phyloP scores from a whole-genome alignment of 1,140 invertebrate genomes.

The Babylonia areolata region DNA sequence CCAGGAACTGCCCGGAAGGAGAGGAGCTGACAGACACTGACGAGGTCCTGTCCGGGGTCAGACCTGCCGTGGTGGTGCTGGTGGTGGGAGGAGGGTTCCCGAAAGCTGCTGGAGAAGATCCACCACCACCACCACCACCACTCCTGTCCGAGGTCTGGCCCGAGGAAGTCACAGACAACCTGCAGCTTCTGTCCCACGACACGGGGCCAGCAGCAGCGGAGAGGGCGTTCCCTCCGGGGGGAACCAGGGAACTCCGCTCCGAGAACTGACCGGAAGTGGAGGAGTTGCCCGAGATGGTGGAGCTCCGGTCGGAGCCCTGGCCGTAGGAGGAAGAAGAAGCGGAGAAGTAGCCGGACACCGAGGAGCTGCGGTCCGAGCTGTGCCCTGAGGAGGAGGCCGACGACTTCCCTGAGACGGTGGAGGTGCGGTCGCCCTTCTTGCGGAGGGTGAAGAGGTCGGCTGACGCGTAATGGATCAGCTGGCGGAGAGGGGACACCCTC shows the following conservation, averaged over 20 bases:
- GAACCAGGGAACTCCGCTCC: not conserved
- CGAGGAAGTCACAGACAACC: not conserved
- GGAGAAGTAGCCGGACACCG: constrained; percentile 1
- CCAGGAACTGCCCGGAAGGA: not conserved
- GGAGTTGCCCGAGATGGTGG: constrained; percentile 14
- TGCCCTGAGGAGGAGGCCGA: constrained; percentile 14
- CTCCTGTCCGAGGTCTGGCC: not conserved
- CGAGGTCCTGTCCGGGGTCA: not conserved
- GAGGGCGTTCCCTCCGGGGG: not conserved
- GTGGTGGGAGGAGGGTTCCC: not conserved
- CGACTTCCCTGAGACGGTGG: constrained; percentile 14
- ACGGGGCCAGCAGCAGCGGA: no score
- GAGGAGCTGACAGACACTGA: not conserved
- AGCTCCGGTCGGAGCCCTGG: not conserved
- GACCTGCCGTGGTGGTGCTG: not conserved
- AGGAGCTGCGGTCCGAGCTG: constrained; percentile 25
- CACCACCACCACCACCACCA: no score
- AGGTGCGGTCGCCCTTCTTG: constrained; percentile 7
- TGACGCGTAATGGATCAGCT: constrained; percentile 35
- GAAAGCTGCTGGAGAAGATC: not conserved
- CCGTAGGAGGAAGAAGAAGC: no score
- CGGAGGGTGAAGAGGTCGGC: constrained; percentile 29
- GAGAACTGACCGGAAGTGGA: not conserved
- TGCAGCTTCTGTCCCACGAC: not conserved
- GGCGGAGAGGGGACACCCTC: constrained; percentile 30